Evolutionary conservation across 2,113 vertebrate genomes (phyloP), one percentile per base, ranked within the genome.

Genomic region (Tetrax tetrax): DNA sequence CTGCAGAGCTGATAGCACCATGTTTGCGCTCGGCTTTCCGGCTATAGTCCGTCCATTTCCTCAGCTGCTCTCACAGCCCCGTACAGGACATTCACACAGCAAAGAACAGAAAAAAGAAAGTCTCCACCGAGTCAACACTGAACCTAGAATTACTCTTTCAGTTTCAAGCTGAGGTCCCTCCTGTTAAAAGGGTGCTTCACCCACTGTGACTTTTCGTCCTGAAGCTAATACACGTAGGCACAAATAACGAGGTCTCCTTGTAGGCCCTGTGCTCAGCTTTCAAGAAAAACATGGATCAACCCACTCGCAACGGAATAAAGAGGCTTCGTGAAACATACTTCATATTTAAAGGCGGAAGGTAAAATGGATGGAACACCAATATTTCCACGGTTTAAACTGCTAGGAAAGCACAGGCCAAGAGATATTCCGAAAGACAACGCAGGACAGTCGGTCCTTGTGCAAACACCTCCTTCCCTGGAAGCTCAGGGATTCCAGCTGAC

Each of bases 41-140:
- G 85, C n/a, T 22, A 79, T 43, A 79, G 86, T 60, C 60, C 29
- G 6, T 22, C 13, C 60, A 50, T 69, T 93, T 95, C 96, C 91
- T 93, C 51, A 1, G 1, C 77, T 48, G 61, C 4, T 76, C 63
- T 56, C 19, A 0, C 64, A 81, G 69, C 14, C 7, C 33, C 33
- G 27, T 37, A 11, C 0, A 22, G 54, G 59, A 92, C 5, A 75
- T 1, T 41, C 72, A 87, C 54, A 33, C 18, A 69, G 72, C 61
- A 81, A 54, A 7, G 16, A 35, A 45, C 6, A 84, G 43, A n/a
- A 35, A 45, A 37, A 63, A 56, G 2, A 41, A 70, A 63, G 31
- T 50, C 43, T 35, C 48, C 38, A 61, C 35, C 13, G 41, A 57
- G 21, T 11, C 74, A 94, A 63, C 21, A 14, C 15, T 7, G 37